Base-by-base conservation (phyloP, 2,797 vertebrate genomes). In the Mastacembelus armatus region DNA sequence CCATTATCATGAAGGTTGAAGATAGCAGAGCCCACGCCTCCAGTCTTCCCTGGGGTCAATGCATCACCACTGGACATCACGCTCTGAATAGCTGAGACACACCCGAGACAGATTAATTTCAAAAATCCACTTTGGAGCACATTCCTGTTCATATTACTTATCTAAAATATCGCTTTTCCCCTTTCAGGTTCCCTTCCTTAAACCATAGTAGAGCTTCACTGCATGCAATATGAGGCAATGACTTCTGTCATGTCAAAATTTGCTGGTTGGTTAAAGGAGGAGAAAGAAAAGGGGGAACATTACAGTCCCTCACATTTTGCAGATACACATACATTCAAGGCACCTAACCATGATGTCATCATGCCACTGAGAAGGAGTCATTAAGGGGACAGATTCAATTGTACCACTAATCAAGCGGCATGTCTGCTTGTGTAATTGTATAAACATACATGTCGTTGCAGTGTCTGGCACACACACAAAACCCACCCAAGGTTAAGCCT, bases 61-160 rank as follows among this genome's bases (percentile, higher is more conserved):
- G 96, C 95, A 0, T 98, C 95, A 0, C 95, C 95, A 36, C 97
- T 96, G 0, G 97, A 97, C 82, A 98, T 95, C 65, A 98, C 96
- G 0, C 97, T 98, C 75, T 98, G 97, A 61, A 98, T 91, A 55
- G 95, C 98, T 99, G 83, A 9, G 54, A 15, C 58, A 66, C n/a
- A 33, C 83, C 62, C 79, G 42, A 80, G 6, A 63, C 30, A 47
- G n/a, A 78, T 74, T 57, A 2, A 50, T 38, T 65, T 80, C 6
- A 74, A 7, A 57, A 60, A 48, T 42, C 3, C 4, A 60, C 54
- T 22, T 48, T 2, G 16, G 39, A 43, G 27, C 7, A 42, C 12
- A 35, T 50, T 64, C 49, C 50, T 40, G 27, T 24, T 52, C 52
- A 21, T 18, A 43, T 47, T 1, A 40, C 70, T 63, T 57, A 66